Conservation (phyloP, 2,113 vertebrate species). For the Peromyscus maniculatus region DNA sequence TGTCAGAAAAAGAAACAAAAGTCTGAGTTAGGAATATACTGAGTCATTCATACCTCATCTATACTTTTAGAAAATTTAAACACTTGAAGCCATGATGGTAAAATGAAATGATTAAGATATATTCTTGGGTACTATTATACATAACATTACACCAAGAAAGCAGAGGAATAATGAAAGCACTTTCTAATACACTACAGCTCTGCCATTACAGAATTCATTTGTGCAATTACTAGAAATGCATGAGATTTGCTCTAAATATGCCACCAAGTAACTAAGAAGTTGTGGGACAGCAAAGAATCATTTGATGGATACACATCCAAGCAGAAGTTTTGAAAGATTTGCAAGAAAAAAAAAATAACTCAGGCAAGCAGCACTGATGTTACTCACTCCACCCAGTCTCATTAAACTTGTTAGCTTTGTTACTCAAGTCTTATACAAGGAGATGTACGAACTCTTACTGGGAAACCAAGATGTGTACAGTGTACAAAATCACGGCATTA, state of each 20-base stretch:
- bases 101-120: background rate
- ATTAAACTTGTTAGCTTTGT: background rate
- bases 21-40: background rate
- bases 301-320: background rate
- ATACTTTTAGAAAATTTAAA: background rate
- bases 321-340: background rate
- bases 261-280: background rate
- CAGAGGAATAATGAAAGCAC: background rate
- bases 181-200: background rate
- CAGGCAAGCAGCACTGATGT: background rate
- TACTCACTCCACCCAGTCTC: background rate
- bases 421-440: background rate
- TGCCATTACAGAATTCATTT: conserved; percentile 13
- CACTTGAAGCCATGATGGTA: background rate
- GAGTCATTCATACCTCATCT: background rate
- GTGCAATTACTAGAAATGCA: background rate
- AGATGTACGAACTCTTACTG: background rate
- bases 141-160: background rate
- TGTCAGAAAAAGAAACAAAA: conserved; percentile 32
- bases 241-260: background rate
- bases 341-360: background rate
- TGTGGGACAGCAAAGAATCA: background rate
- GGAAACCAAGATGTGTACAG: background rate
- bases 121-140: background rate
- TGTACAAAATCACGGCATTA: background rate